These are phyloP conservation scores for Drosophila rellima DNA, from an alignment of 2,888 invertebrate species.

Conservation along the genomic window DNA sequence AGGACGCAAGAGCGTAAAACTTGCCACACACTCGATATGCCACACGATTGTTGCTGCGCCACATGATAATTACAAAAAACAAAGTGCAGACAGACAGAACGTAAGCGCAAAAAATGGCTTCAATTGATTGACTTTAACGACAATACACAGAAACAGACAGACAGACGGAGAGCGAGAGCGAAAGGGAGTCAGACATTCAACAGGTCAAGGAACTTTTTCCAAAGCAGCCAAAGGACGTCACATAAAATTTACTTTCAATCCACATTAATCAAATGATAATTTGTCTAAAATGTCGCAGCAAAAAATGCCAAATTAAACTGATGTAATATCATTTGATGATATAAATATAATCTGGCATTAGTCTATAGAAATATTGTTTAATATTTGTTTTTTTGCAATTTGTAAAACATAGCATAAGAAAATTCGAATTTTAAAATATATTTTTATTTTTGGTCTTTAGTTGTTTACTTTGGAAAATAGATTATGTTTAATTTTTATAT, in stretches of 20 bases:
- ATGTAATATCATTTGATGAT: too few relatives aligned
- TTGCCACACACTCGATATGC: slow-evolving; percentile 29
- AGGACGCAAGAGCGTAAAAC: slow-evolving; percentile 67
- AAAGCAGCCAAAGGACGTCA: slow-evolving; percentile 7
- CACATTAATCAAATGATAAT: not conserved
- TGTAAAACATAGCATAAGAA: too few relatives aligned
- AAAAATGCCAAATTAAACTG: not conserved
- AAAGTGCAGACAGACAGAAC: slow-evolving; percentile 26
- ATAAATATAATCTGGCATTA: too few relatives aligned
- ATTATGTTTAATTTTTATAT: not conserved
- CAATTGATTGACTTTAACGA: slow-evolving; percentile 66
- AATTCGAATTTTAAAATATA: too few relatives aligned
- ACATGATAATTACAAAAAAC: slow-evolving; percentile 62
- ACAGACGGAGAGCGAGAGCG: not conserved
- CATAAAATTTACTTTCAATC: slow-evolving; percentile 4
- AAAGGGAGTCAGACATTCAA: slow-evolving; percentile 3
- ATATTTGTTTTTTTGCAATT: too few relatives aligned
- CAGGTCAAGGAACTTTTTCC: slow-evolving; percentile 13
- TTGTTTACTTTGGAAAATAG: too few relatives aligned
- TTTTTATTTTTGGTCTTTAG: too few relatives aligned
- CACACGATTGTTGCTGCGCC: not conserved
- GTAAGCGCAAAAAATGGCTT: slow-evolving; percentile 48
- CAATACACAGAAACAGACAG: slow-evolving; percentile 18
- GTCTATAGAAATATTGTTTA: too few relatives aligned
- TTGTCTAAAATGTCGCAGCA: not conserved